A percentile compares a stretch with the other conserved stretches of the same genome.
phyloP scores from a whole-genome alignment of 2,888 invertebrate genomes.

The Octodonta nipae region DNA sequence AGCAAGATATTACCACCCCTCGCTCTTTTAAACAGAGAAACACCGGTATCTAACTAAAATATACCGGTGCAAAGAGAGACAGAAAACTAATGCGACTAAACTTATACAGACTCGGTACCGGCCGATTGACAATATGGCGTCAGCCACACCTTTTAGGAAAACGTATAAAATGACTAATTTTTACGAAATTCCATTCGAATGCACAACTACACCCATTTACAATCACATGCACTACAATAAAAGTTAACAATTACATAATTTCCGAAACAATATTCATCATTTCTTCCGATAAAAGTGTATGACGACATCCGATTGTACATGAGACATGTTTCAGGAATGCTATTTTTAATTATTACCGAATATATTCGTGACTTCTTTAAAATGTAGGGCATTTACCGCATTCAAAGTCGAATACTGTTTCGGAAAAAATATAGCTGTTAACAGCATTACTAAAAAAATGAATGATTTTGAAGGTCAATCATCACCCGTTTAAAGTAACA shows the following conservation, averaged over 20 bases:
- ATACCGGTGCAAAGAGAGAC: constrained; percentile 6
- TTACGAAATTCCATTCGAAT: constrained; percentile 7
- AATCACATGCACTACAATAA: neutral
- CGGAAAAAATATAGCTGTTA: neutral
- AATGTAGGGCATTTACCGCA: neutral
- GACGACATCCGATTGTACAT: constrained; percentile 3
- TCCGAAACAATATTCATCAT: neutral
- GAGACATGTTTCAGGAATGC: constrained; percentile 2
- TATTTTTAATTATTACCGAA: neutral
- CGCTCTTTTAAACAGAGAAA: constrained; percentile 21
- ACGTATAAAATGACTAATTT: constrained; percentile 23
- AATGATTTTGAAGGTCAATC: constrained; percentile 23
- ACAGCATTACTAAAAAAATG: constrained; percentile 2
- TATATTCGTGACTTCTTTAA: neutral
- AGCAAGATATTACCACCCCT: constrained; percentile 25
- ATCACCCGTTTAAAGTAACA: constrained; percentile 7
- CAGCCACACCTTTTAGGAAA: constrained; percentile 35
- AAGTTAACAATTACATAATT: neutral
- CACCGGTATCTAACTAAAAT: constrained; percentile 4
- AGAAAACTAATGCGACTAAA: constrained; percentile 8
- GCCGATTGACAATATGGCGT: constrained; percentile 33
- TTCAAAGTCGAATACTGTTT: neutral
- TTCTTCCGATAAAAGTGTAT: neutral
- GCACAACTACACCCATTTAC: neutral
- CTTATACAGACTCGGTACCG: constrained; percentile 8